Conservation (phyloP, 2,888 invertebrate genomes). For the Spisula subtruncata region DNA sequence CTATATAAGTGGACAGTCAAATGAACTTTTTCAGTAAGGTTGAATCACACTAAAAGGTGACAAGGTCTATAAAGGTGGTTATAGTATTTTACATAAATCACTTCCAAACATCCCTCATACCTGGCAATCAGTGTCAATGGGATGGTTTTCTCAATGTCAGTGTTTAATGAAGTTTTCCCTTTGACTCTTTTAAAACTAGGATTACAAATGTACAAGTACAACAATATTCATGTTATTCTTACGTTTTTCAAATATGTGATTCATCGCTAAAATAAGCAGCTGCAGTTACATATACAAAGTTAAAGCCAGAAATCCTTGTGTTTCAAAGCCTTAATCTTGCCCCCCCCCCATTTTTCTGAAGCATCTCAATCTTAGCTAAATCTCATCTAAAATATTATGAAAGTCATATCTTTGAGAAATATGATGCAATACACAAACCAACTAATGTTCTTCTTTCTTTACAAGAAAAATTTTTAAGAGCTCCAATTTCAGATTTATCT, state of each 20-base stretch:
- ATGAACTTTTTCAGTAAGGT: slow-evolving; percentile 33
- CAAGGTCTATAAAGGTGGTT: slow-evolving; percentile 38
- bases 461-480: too few relatives aligned
- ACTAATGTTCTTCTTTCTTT: too few relatives aligned
- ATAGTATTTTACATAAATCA: slow-evolving; percentile 43
- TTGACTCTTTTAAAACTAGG: not conserved
- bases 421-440: too few relatives aligned
- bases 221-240: not conserved
- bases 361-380: too few relatives aligned
- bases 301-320: too few relatives aligned
- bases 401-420: too few relatives aligned
- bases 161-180: slow-evolving; percentile 1
- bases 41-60: slow-evolving; percentile 45
- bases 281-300: too few relatives aligned
- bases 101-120: slow-evolving; percentile 16
- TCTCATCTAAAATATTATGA: too few relatives aligned
- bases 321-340: too few relatives aligned
- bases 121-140: slow-evolving; percentile 44
- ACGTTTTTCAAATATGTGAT: not conserved
- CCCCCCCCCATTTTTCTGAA: too few relatives aligned
- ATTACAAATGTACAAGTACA: not conserved
- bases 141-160: slow-evolving; percentile 32
- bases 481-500: too few relatives aligned
- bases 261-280: slow-evolving; percentile 2
- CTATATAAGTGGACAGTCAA: slow-evolving; percentile 35